Conservation (phyloP, 2,888 invertebrate genomes). For the Acronicta aceris region DNA sequence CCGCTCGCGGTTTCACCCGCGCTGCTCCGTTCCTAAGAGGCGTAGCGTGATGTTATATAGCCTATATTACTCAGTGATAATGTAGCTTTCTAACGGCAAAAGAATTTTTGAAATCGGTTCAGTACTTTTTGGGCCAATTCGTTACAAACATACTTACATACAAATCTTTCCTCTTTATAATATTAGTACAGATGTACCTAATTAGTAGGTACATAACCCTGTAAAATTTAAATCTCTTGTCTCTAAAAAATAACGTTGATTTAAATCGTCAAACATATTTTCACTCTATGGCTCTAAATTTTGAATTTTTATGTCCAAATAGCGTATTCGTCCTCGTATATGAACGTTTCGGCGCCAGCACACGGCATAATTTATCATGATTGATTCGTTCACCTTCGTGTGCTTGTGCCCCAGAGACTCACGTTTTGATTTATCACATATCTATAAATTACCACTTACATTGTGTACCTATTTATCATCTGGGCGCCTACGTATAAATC, state of each 20-base stretch:
- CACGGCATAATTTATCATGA: slow-evolving; percentile 66
- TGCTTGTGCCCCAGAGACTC: slow-evolving; percentile 54
- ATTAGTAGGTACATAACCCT: too few relatives aligned
- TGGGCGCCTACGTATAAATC: slow-evolving; percentile 54
- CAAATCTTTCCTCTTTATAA: too few relatives aligned
- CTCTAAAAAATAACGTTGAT: slow-evolving; percentile 22
- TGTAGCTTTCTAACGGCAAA: too few relatives aligned
- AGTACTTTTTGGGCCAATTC: too few relatives aligned
- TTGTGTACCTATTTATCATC: slow-evolving; percentile 62
- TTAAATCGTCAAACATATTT: slow-evolving; percentile 15
- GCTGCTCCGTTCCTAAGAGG: too few relatives aligned
- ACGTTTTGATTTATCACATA: slow-evolving; percentile 64
- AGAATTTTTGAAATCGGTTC: too few relatives aligned
- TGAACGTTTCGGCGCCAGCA: slow-evolving; percentile 57
- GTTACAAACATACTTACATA: too few relatives aligned
- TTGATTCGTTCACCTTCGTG: slow-evolving; percentile 66
- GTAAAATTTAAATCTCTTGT: too few relatives aligned
- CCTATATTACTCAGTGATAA: too few relatives aligned
- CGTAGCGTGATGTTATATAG: too few relatives aligned
- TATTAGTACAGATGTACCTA: too few relatives aligned
- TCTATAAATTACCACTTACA: slow-evolving; percentile 67
- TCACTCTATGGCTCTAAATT: slow-evolving; percentile 17
- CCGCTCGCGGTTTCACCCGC: too few relatives aligned
- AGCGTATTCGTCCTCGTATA: slow-evolving; percentile 42
- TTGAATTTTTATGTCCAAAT: slow-evolving; percentile 33